phyloP scores from a whole-genome alignment of 2,888 invertebrate species.

The Phaonia tiefii region DNA sequence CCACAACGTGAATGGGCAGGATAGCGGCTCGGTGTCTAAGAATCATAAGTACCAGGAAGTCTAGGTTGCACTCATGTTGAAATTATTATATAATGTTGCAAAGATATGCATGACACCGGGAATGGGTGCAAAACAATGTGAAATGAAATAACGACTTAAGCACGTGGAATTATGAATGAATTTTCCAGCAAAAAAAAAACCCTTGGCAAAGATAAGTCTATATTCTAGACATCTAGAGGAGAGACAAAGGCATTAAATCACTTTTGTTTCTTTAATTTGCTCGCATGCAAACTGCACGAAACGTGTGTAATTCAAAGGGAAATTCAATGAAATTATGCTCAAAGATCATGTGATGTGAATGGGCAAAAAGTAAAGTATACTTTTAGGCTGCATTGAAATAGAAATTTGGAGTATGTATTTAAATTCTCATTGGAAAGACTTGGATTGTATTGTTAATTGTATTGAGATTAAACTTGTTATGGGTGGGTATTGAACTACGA shows the following conservation, averaged over 20 bases:
- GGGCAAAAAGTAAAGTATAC: too few species aligned
- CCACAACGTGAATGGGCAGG: neutral
- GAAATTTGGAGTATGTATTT: too few species aligned
- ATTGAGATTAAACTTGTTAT: too few species aligned
- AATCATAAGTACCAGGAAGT: conserved; percentile 59
- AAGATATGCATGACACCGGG: conserved; percentile 12
- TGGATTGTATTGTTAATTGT: too few species aligned
- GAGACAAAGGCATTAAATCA: neutral
- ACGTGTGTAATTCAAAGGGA: neutral
- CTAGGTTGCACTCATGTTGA: conserved; percentile 57
- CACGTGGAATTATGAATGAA: conserved; percentile 63
- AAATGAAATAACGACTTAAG: conserved; percentile 67
- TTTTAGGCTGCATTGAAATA: too few species aligned
- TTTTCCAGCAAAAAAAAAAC: neutral
- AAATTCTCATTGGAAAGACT: too few species aligned
- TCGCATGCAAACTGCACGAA: neutral
- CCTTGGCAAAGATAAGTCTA: neutral
- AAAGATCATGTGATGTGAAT: neutral
- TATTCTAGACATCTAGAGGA: neutral
- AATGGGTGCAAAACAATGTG: conserved; percentile 48
- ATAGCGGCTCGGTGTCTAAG: neutral
- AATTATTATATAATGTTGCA: conserved; percentile 41
- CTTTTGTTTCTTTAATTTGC: neutral
- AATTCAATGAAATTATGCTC: too few species aligned
- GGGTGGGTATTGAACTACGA: too few species aligned